Base-by-base conservation (phyloP, 2,888 invertebrate species). In the Leptopilina myrica region DNA sequence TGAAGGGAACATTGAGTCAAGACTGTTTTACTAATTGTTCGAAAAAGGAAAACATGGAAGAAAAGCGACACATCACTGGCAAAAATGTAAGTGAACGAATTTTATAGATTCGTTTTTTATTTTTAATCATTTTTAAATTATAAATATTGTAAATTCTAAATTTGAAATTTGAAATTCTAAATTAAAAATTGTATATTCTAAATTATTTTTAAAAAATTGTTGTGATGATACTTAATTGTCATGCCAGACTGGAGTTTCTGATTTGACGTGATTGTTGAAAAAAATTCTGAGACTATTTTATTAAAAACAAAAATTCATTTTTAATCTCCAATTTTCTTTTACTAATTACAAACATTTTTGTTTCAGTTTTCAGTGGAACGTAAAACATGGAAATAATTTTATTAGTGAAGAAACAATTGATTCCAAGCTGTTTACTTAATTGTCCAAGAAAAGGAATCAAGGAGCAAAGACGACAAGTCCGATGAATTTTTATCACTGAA, bases 311-410 rank as follows among this genome's bases (percentile, higher is more conserved):
- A 26, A 8, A 14, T 11, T 49, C 7, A 14, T 53, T 40, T 62
- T 62, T 40, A 76, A 64, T 40, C 5, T 8, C 12, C 12, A 4
- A 12, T 49, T 20, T 64, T 46, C 49, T 20, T 49, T 56, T 56
- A n/a, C 15, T 14, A 59, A 49, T 20, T 40, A 59, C 1, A 40
- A 67, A 66, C 62, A 46, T 62, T 80, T 78, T 62, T 77, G 67
- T 84, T 85, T 14, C 80, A 92, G 92, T 92, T 92, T 20, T 86
- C 90, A n/a, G 89, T 90, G 81, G 92, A 92, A 56, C 92, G 93
- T 83, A 3, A 12, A 49, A 49, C 1, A 11, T 9, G 49, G 11
- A 49, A 12, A 49, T 49, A 49, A 89, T 91, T 79, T 87, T 91
- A 78, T 85, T 94, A 43, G 0, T 33, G 43, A 49, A 49, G 49